Evolutionary conservation across 37 sponge, comb jelly and placozoan species (phyloP).

Genomic region (Amphimedon queenslandica): DNA sequence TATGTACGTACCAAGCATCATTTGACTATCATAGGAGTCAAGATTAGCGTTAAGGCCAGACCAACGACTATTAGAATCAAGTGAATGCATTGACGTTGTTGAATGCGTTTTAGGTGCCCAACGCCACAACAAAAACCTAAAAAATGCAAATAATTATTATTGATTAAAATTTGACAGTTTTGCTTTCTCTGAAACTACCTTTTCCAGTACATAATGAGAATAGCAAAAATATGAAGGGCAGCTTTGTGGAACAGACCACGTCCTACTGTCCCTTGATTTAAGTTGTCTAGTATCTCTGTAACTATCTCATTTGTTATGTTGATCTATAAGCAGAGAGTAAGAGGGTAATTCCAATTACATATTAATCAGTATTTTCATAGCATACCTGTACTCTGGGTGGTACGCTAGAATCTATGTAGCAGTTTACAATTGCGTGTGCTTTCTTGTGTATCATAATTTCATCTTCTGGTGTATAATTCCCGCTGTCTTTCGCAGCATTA

Average conservation of each 20-base stretch:
- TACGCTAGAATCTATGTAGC: conserved; percentile 80
- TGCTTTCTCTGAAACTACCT: conserved; percentile 28
- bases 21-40: background rate
- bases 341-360: too few species aligned
- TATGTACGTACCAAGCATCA: background rate
- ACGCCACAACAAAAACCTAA: conserved; percentile 1
- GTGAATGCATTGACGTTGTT: background rate
- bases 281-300: conserved; percentile 39
- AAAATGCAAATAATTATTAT: background rate
- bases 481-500: conserved; percentile 16
- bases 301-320: conserved; percentile 65
- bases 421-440: conserved; percentile 86
- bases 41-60: background rate
- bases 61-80: background rate
- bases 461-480: conserved; percentile 53
- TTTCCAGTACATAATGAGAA: conserved; percentile 85
- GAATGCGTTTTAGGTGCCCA: conserved; percentile 4
- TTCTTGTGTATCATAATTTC: conserved; percentile 77
- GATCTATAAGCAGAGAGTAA: conserved; percentile 30
- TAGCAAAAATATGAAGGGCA: conserved; percentile 69
- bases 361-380: too few species aligned
- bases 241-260: conserved; percentile 89
- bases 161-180: background rate
- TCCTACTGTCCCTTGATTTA: conserved; percentile 48
- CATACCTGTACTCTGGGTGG: conserved; percentile 69